Conservation (phyloP, 1,140 invertebrate genomes). For the Eueides isabella region DNA sequence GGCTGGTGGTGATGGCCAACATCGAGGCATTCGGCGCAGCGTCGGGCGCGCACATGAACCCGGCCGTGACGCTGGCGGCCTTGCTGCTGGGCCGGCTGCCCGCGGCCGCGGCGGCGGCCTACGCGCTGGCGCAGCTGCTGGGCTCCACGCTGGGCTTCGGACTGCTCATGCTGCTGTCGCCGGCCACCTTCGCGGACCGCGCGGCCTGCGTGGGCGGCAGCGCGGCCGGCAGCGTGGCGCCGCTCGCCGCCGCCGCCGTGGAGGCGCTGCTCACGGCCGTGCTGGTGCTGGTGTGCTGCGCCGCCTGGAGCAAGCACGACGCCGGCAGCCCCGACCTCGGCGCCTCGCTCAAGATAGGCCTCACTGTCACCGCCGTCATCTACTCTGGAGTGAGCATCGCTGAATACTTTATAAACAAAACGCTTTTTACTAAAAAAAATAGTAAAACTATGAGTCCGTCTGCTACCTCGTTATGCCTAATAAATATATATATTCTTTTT, state of each 20-base stretch:
- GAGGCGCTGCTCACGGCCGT: constrained; percentile 59
- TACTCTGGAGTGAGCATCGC: constrained; percentile 57
- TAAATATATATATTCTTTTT: too few relatives aligned
- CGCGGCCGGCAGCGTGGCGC: constrained; percentile 37
- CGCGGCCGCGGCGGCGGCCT: constrained; percentile 30
- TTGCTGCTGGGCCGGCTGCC: constrained; percentile 47
- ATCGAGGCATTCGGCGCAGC: constrained; percentile 59
- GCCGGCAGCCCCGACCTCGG: constrained; percentile 50
- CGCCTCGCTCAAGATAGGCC: constrained; percentile 63
- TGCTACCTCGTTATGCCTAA: too few relatives aligned
- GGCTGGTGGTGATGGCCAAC: constrained; percentile 58
- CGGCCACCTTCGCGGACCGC: constrained; percentile 21
- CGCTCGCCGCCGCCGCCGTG: constrained; percentile 42
- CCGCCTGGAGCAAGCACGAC: constrained; percentile 56
- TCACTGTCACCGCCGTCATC: constrained; percentile 64
- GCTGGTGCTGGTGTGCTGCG: constrained; percentile 56
- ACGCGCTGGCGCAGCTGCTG: constrained; percentile 41
- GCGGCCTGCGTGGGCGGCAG: constrained; percentile 40
- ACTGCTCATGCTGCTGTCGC: constrained; percentile 45
- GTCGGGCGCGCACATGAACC: constrained; percentile 75
- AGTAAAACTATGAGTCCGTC: too few relatives aligned
- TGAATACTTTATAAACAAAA: too few relatives aligned
- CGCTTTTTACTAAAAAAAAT: too few relatives aligned
- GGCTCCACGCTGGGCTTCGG: constrained; percentile 49
- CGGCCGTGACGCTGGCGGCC: constrained; percentile 65